Evolutionary conservation across 2,113 vertebrate genomes (phyloP).

Genomic region (Callaeas wilsoni): DNA sequence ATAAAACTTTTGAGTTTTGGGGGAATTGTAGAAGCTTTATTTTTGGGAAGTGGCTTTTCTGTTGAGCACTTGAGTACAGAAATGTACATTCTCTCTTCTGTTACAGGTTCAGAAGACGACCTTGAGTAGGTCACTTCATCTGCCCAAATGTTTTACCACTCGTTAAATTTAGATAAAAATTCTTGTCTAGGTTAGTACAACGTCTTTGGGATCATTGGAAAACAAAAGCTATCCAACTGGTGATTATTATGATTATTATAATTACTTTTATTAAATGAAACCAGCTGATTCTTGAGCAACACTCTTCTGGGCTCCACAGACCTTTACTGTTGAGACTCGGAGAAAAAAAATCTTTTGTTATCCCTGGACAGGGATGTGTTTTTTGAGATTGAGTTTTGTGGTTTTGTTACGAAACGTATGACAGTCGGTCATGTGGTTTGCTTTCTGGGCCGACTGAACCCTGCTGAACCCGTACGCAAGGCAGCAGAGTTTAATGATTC

Average conservation of each 20-base stretch:
- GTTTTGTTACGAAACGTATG: constrained; percentile 49
- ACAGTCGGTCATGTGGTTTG: constrained; percentile 26
- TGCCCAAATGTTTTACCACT: background rate
- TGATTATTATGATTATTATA: background rate
- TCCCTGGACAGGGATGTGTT: constrained; percentile 42
- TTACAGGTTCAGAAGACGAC: background rate
- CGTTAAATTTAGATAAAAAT: constrained; percentile 12
- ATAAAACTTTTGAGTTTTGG: background rate
- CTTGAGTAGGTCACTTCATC: background rate
- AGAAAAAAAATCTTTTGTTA: constrained; percentile 2
- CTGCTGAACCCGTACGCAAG: background rate
- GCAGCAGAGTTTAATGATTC: constrained; percentile 19
- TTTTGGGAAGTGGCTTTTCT: background rate
- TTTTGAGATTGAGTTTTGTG: constrained; percentile 42
- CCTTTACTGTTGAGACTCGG: background rate
- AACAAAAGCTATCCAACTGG: background rate
- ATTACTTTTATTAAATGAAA: constrained; percentile 51
- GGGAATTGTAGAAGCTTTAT: background rate
- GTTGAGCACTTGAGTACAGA: background rate
- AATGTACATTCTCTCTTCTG: background rate
- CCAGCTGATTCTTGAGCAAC: constrained; percentile 27
- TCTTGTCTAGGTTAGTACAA: background rate
- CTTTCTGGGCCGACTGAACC: constrained; percentile 21
- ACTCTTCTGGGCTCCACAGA: background rate
- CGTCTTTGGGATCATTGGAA: background rate